Evolutionary conservation across 2,113 vertebrate species (phyloP).

Genomic region (Tachuris rubrigastra): DNA sequence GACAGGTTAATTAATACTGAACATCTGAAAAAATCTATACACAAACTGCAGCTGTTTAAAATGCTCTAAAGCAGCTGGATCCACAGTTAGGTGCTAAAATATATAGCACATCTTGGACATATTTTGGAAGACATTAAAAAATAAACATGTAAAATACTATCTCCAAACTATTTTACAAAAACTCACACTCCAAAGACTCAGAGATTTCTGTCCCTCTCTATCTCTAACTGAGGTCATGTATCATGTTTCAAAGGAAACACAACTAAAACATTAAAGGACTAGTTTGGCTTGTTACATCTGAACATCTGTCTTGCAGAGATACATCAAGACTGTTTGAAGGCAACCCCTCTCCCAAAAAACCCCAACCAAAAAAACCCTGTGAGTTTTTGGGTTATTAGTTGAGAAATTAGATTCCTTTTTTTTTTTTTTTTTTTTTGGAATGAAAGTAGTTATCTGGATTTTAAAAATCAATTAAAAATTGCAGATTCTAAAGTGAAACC

Average conservation of each 20-base stretch:
- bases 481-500: background rate
- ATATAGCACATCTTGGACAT: background rate
- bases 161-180: background rate
- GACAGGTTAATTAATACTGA: background rate
- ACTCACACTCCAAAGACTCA: background rate
- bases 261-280: background rate
- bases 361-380: accelerated
- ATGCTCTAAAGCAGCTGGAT: background rate
- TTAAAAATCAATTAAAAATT: background rate
- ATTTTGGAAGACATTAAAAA: background rate
- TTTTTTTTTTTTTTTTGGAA: background rate
- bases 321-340: background rate
- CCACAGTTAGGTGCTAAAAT: background rate
- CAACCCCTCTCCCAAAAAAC: background rate
- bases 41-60: background rate
- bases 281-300: background rate
- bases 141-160: background rate
- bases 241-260: background rate
- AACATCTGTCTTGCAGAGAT: background rate
- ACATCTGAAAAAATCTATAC: background rate
- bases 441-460: background rate
- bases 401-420: background rate
- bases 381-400: background rate
- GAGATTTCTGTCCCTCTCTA: background rate
- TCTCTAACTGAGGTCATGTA: background rate